These are phyloP conservation scores for Oncorhynchus kisutch DNA, from an alignment of 2,113 vertebrate genomes.

Conservation along the genomic window DNA sequence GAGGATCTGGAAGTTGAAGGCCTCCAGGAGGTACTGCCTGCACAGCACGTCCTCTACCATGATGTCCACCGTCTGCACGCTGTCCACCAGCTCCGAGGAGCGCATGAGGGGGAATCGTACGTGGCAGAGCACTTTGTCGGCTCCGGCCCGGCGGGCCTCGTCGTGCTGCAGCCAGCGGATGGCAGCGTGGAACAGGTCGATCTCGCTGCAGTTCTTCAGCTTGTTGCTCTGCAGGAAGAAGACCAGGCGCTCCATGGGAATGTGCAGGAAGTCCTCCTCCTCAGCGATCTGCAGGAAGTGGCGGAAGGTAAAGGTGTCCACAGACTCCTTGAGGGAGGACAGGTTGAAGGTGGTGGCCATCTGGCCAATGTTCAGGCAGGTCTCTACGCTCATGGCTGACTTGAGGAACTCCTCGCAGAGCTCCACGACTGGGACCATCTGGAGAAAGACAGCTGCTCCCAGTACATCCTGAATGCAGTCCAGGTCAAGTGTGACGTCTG, in stretches of 20 bases:
- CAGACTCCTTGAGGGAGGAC: slow-evolving; percentile 89
- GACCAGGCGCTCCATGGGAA: slow-evolving; percentile 89
- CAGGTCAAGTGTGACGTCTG: slow-evolving; percentile 91
- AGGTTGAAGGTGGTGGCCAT: slow-evolving; percentile 97
- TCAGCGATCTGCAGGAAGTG: slow-evolving; percentile 95
- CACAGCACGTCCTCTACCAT: slow-evolving; percentile 95
- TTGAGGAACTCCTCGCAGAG: slow-evolving; percentile 97
- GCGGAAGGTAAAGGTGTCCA: slow-evolving; percentile 90
- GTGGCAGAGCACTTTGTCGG: slow-evolving; percentile 87
- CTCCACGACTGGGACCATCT: slow-evolving; percentile 95
- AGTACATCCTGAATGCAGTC: slow-evolving; percentile 97
- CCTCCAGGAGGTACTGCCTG: slow-evolving; percentile 91
- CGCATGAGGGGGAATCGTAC: slow-evolving; percentile 96
- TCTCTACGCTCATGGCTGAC: slow-evolving; percentile 96
- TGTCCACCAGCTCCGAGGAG: slow-evolving; percentile 93
- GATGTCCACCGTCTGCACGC: slow-evolving; percentile 89
- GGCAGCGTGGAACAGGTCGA: slow-evolving; percentile 88
- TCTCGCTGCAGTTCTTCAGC: slow-evolving; percentile 89
- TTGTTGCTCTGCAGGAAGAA: slow-evolving; percentile 98
- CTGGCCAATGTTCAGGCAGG: slow-evolving; percentile 94
- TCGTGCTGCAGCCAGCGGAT: slow-evolving; percentile 90
- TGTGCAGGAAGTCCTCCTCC: slow-evolving; percentile 96
- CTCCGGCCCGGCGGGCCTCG: slow-evolving; percentile 73
- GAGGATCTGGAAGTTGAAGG: slow-evolving; percentile 97
- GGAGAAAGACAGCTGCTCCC: slow-evolving; percentile 94